Evolutionary conservation across 2,113 vertebrate genomes (phyloP).

Genomic region (Dicrurus megarhynchus): DNA sequence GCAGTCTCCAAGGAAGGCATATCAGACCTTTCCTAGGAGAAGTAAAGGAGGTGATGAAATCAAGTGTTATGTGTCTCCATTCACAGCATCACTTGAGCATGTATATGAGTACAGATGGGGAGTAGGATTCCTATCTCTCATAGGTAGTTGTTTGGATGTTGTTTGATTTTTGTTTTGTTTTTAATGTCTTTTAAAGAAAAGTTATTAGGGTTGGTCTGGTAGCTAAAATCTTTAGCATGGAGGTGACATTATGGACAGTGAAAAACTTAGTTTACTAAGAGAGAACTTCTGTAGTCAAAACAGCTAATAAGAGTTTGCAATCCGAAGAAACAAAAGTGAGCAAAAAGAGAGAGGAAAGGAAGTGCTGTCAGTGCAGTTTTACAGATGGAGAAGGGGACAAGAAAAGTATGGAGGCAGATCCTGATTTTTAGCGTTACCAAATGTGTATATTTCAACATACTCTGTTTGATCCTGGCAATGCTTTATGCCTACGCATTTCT

Average conservation of each 20-base stretch:
- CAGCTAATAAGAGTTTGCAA: not conserved
- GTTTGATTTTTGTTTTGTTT: not conserved
- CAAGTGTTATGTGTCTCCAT: not conserved
- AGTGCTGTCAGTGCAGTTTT: not conserved
- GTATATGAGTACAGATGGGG: not conserved
- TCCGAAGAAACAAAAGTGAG: not conserved
- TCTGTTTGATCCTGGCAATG: conserved; percentile 47
- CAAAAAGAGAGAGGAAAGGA: not conserved
- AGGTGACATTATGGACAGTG: not conserved
- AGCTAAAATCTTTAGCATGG: not conserved
- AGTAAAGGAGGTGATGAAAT: not conserved
- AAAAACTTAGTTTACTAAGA: not conserved
- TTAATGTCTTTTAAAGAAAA: not conserved
- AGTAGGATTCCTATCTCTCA: not conserved
- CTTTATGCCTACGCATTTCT: conserved; percentile 35
- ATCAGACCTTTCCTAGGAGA: not conserved
- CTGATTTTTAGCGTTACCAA: conserved; percentile 25
- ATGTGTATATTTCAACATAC: conserved; percentile 39
- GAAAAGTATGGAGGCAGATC: conserved; percentile 7
- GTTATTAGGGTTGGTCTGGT: not conserved
- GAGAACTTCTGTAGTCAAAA: not conserved
- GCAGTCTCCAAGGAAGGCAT: not conserved
- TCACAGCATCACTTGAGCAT: not conserved
- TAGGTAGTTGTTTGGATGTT: not conserved
- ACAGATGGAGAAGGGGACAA: conserved; percentile 1